Evolutionary conservation across 2,888 invertebrate genomes (phyloP), one percentile per base, ranked within the genome.

Genomic region (Strigamia maritima): DNA sequence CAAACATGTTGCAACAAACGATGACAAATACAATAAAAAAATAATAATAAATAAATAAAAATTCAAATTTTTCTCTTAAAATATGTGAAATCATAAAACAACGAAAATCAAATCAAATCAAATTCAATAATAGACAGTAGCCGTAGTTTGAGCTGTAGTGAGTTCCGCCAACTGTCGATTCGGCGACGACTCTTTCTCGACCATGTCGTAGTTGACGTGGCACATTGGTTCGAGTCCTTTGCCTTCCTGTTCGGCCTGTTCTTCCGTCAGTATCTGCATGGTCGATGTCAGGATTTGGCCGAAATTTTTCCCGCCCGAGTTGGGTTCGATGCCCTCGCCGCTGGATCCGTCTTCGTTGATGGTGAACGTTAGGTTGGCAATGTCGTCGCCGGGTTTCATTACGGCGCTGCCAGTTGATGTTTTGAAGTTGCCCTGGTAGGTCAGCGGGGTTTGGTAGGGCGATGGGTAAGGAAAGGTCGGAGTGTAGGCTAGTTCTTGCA

Each of bases 231-330:
- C 31, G 4, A 78, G 22, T 6, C 40, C 44, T 49, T 77, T 77
- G n/a, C 10, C 78, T 8, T 77, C 54, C 14, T 54, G 49, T 19
- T 77, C 77, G 6, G 4, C 49, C 7, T 77, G 49, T 24, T 78
- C 78, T 31, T 78, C 78, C n/a, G 54, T 28, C 19, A 78, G 26
- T 7, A 78, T 60, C 65, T 78, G 65, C 60, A 78, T 78, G 14
- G 78, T 60, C 28, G 65, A 65, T 16, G 78, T 65, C 19, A 78
- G 22, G 2, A 78, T 78, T 19, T 78, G 78, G 24, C 78, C 78
- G n/a, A 77, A 70, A 26, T 28, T 70, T n/a, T 70, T 70, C 26
- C 70, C 26, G 28, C 16, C 28, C 19, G 54, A 19, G 44, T n/a
- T n/a, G 0, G 44, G 12, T 1, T 44, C 44, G 16, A 44, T 14